These are phyloP conservation scores for Macrocentrus cingulum DNA, from an alignment of 1,140 invertebrate species.

Conservation along the genomic window DNA sequence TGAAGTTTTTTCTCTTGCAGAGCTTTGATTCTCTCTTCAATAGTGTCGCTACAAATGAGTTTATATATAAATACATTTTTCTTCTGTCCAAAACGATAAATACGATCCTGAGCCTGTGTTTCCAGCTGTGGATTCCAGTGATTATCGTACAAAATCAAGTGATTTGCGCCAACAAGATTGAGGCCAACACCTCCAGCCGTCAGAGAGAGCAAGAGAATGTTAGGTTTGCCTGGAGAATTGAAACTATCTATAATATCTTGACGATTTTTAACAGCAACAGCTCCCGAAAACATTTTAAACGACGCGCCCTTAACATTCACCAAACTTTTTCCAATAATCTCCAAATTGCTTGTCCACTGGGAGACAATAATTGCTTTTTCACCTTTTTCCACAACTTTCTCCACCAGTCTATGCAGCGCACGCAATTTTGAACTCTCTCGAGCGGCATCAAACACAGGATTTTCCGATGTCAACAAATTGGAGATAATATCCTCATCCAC, in stretches of 20 bases:
- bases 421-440: slow-evolving; percentile 68
- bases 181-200: slow-evolving; percentile 89
- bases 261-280: slow-evolving; percentile 64
- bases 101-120: slow-evolving; percentile 86
- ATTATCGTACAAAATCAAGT: slow-evolving; percentile 84
- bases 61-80: slow-evolving; percentile 83
- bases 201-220: slow-evolving; percentile 80
- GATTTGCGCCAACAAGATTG: slow-evolving; percentile 87
- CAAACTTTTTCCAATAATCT: slow-evolving; percentile 70
- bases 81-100: slow-evolving; percentile 86
- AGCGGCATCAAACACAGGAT: slow-evolving; percentile 69
- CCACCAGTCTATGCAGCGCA: slow-evolving; percentile 64
- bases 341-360: slow-evolving; percentile 80
- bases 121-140: slow-evolving; percentile 97
- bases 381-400: slow-evolving; percentile 54
- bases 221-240: slow-evolving; percentile 61
- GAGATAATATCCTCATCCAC: slow-evolving; percentile 44
- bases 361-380: slow-evolving; percentile 86
- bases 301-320: slow-evolving; percentile 49
- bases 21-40: slow-evolving; percentile 79
- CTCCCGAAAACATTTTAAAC: slow-evolving; percentile 68
- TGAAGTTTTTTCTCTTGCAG: slow-evolving; percentile 81
- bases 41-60: slow-evolving; percentile 77
- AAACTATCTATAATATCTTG: slow-evolving; percentile 76
- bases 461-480: slow-evolving; percentile 63